These are phyloP conservation scores for Isurus oxyrinchus DNA, from an alignment of 2,113 vertebrate species.

Conservation along the genomic window DNA sequence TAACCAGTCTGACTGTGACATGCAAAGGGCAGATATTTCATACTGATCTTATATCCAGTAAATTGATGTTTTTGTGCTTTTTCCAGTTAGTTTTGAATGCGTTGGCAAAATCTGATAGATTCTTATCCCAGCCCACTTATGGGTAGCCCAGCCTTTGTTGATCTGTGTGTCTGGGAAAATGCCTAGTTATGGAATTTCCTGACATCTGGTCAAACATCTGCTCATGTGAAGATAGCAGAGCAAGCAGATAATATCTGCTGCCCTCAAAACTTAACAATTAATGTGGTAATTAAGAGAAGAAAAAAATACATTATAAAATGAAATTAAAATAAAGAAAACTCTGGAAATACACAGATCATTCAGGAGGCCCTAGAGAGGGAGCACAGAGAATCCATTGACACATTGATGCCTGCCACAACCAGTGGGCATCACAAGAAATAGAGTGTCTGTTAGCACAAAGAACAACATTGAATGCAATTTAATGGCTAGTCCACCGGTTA, in stretches of 20 bases:
- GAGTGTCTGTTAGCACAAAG: neutral
- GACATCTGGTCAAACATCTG: conserved; percentile 26
- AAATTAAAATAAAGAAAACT: neutral
- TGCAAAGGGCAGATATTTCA: neutral
- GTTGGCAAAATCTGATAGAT: neutral
- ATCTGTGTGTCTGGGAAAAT: conserved; percentile 23
- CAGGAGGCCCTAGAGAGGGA: neutral
- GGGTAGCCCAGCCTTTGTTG: neutral
- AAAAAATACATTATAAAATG: neutral
- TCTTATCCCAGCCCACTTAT: neutral
- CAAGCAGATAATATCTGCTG: neutral
- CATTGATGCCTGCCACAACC: neutral
- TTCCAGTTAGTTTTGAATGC: neutral
- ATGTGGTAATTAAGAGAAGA: neutral
- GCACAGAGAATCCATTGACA: neutral
- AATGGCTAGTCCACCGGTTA: no score
- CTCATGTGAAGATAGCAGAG: neutral
- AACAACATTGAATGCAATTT: neutral
- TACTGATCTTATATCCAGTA: neutral
- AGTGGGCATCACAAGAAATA: neutral
- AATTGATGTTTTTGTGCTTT: neutral
- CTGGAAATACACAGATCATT: neutral
- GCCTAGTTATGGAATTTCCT: conserved; percentile 18
- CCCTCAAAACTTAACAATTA: neutral
- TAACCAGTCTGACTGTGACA: neutral